phyloP scores from a whole-genome alignment of 2,888 invertebrate genomes.

The Marasmarcha lunaedactyla region DNA sequence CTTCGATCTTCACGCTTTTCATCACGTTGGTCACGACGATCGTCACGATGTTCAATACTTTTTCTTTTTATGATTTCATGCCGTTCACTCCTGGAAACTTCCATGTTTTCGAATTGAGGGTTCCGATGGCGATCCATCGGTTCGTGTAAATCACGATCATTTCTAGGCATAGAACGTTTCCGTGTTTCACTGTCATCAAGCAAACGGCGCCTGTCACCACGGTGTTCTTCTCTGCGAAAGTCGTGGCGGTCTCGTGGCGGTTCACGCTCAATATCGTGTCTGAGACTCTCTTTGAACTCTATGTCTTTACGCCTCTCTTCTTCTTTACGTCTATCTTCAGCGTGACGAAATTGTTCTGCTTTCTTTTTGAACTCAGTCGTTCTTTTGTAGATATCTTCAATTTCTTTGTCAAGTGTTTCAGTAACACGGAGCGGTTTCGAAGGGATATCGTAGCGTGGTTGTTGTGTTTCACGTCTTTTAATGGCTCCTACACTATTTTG shows the following conservation, averaged over 20 bases:
- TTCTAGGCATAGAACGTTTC: no score
- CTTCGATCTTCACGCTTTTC: neutral
- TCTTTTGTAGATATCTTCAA: conserved; percentile 44
- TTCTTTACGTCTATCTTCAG: conserved; percentile 13
- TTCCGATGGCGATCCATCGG: no score
- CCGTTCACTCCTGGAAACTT: no score
- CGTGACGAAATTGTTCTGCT: conserved; percentile 33
- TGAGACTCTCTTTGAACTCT: no score
- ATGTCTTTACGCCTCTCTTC: neutral
- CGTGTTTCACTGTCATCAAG: no score
- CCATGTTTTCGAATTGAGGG: no score
- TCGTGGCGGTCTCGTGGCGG: neutral
- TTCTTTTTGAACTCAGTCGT: conserved; percentile 43
- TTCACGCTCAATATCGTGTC: neutral
- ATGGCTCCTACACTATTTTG: no score
- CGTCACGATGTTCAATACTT: neutral
- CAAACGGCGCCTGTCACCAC: neutral
- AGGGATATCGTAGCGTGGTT: neutral
- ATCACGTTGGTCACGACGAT: neutral
- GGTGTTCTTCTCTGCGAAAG: neutral
- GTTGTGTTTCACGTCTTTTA: no score
- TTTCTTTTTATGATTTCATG: no score
- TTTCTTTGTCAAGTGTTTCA: conserved; percentile 29
- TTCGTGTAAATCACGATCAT: no score
- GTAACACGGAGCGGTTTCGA: neutral